Evolutionary conservation across 2,113 vertebrate genomes (phyloP), one percentile per base, ranked within the genome.

Genomic region (Dendrocopos noguchii): DNA sequence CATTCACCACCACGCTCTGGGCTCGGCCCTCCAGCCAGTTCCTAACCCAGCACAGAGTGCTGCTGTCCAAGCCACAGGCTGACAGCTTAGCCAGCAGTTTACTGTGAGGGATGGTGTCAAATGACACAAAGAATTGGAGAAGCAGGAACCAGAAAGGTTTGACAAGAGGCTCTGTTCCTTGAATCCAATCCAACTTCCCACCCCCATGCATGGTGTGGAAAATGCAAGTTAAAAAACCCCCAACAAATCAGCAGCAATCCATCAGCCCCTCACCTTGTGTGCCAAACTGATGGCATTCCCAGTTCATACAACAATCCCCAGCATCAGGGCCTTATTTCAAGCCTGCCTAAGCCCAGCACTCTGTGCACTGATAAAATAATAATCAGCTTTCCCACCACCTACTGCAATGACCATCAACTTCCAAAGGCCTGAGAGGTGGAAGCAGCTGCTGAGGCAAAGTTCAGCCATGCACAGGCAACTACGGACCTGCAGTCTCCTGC

Each of bases 221-320:
- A 80, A 73, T 1, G 2, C 0, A 1, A 84, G 7, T 5, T 4
- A 27, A 34, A 36, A 36, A 36, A 36, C 8, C 36, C 36, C 36
- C 36, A 36, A 36, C 36, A 63, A 68, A 28, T 20, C n/a, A 39
- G 1, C 0, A 21, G 34, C 61, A 21, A 72, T 34, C 20, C 31
- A 79, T 21, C 42, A 29, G 6, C 36, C 10, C 6, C 31, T 72
- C 20, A 9, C 31, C 59, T 59, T 36, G 46, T 19, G 6, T 4
- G 60, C 33, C 14, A 60, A 80, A 39, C 4, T 2, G 12, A 33
- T 50, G n/a, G 15, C 50, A 50, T 42, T 71, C 52, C 36, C 73
- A 55, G 20, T 22, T 34, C 0, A 0, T 42, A 5, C 52, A 67
- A 27, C 3, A 63, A 29, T 5, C 53, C 31, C 16, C 0, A 1